phyloP scores from a whole-genome alignment of 2,888 invertebrate genomes.

The Drosophila mayaguana region DNA sequence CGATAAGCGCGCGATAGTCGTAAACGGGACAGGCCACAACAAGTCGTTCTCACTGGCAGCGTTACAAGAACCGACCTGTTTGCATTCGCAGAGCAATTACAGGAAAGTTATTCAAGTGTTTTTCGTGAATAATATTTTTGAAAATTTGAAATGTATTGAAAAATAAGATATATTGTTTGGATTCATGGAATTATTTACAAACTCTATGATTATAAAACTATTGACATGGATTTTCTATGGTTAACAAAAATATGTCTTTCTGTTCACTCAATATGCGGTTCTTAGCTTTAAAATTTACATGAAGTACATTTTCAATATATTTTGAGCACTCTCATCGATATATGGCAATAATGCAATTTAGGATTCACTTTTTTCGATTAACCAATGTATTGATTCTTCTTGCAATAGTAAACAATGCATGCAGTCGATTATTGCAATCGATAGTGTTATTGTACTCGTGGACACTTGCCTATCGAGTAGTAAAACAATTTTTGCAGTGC shows the following conservation, averaged over 20 bases:
- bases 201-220: too few relatives aligned
- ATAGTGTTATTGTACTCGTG: slow-evolving; percentile 52
- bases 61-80: not conserved
- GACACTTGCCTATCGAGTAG: slow-evolving; percentile 55
- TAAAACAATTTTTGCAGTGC: slow-evolving; percentile 47
- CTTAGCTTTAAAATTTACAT: not conserved
- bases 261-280: too few relatives aligned
- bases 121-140: not conserved
- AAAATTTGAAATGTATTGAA: not conserved
- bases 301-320: not conserved
- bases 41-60: slow-evolving; percentile 20
- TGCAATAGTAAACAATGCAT: not conserved
- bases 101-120: too few relatives aligned
- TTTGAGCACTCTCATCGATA: not conserved
- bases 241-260: too few relatives aligned
- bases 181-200: too few relatives aligned
- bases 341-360: not conserved
- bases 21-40: not conserved
- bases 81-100: not conserved
- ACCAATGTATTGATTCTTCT: not conserved
- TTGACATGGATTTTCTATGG: too few relatives aligned
- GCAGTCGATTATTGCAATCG: slow-evolving; percentile 28
- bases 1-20: slow-evolving; percentile 20
- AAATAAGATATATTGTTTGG: not conserved
- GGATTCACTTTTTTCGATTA: not conserved